These are phyloP conservation scores for Clusia tigrina DNA, from an alignment of 2,888 invertebrate species.

Conservation along the genomic window DNA sequence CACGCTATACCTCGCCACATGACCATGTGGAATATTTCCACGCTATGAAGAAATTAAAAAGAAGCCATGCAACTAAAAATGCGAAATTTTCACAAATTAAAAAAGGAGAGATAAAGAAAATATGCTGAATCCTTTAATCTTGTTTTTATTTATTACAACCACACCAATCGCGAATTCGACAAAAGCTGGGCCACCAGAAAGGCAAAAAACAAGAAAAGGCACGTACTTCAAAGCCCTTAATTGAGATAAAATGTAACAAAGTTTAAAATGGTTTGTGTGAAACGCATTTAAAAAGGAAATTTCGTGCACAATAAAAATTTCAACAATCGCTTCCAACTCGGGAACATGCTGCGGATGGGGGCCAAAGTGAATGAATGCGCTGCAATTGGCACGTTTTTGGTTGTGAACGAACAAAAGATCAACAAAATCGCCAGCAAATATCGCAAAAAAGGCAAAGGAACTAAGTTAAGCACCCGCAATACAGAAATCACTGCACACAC, in stretches of 20 bases:
- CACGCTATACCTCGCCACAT: too few species aligned
- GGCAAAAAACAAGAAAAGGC: background rate
- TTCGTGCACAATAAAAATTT: constrained; percentile 12
- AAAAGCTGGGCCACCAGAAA: background rate
- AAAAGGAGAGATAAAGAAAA: too few species aligned
- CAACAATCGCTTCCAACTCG: constrained; percentile 9
- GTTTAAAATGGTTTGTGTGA: too few species aligned
- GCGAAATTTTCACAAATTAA: background rate
- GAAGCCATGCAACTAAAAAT: background rate
- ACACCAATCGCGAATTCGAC: background rate
- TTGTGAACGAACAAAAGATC: constrained; percentile 9
- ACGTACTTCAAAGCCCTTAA: background rate
- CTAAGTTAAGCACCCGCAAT: constrained; percentile 23
- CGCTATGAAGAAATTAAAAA: background rate
- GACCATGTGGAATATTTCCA: too few species aligned
- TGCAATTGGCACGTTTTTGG: constrained; percentile 7
- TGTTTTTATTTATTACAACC: background rate
- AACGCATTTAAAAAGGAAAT: too few species aligned
- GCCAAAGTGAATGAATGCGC: background rate
- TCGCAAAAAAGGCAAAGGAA: constrained; percentile 10
- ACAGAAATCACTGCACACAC: constrained; percentile 21
- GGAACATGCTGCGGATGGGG: background rate
- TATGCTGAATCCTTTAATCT: background rate
- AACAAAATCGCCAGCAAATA: constrained; percentile 18
- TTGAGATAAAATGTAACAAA: background rate